Evolutionary conservation across 2,113 vertebrate genomes (phyloP), one percentile per base, ranked within the genome.

Genomic region (Procavia capensis): DNA sequence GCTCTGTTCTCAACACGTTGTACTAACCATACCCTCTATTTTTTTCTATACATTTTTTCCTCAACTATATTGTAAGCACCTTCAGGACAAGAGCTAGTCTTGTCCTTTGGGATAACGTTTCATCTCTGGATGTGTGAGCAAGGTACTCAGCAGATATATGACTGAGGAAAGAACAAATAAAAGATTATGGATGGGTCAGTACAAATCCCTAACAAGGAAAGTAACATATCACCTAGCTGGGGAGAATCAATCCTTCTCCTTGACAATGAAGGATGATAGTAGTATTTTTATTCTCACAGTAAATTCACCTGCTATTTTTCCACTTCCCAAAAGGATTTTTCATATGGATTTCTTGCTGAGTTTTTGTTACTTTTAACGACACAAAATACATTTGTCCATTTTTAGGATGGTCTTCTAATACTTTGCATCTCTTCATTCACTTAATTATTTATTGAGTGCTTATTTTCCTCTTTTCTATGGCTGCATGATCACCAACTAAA

Each of bases 201-300:
- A 87, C 34, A 96, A 85, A 54, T 39, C 31, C 80, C 86, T 47
- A 91, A 94, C 87, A 95, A 94, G 92, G 93, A 96, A 97, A 92
- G 92, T 93, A 93, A 94, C 74, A 54, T 70, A 94, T 79, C 24
- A 47, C 82, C 25, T 74, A 78, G 63, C 31, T 16, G 82, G 78
- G 16, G 29, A 90, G 88, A 94, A 87, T 85, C 87, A 94, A 84
- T 94, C 78, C 43, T 96, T 96, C 85, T 97, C 85, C 64, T 47
- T 94, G 76, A 95, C 87, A 88, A n/a, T 92, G 92, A 97, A 84
- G 74, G 85, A 97, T 85, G 59, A 29, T 47, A 91, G 96, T 82
- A 88, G 95, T 82, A 88, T 86, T 96, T 96, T 80, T 79, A 88
- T 88, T 34, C 85, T 89, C n/a, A 87, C 24, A 59, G 87, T 82